Conservation (phyloP, 2,797 vertebrate genomes). For the Knipowitschia caucasica region DNA sequence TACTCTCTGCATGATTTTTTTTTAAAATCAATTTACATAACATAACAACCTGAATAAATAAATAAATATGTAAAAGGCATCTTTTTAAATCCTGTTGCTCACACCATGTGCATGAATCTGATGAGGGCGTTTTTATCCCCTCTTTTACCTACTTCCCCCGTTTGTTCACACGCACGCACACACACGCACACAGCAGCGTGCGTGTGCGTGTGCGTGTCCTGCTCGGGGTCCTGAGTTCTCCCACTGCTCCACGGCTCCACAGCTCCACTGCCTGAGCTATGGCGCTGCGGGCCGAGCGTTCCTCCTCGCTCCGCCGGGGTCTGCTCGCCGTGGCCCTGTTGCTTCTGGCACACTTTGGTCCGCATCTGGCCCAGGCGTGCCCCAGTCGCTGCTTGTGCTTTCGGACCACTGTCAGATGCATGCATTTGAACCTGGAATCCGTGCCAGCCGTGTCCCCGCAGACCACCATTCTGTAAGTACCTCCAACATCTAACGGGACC, state of each 20-base stretch:
- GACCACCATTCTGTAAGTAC: slow-evolving; percentile 94
- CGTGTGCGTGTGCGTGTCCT: slow-evolving; percentile 13
- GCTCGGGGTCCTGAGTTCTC: slow-evolving; percentile 9
- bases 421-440: slow-evolving; percentile 92
- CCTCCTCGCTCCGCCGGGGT: slow-evolving; percentile 59
- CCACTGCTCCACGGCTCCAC: slow-evolving; percentile 51
- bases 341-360: slow-evolving; percentile 51
- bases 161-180: background rate
- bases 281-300: slow-evolving; percentile 73
- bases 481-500: slow-evolving; percentile 24
- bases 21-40: too few species aligned
- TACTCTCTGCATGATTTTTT: too few species aligned
- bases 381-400: slow-evolving; percentile 95
- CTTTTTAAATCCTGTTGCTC: too few species aligned
- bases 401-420: slow-evolving; percentile 95
- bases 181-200: background rate
- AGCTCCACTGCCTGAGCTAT: slow-evolving; percentile 70
- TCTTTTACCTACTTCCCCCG: too few species aligned
- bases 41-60: too few species aligned
- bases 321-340: slow-evolving; percentile 59
- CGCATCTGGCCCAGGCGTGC: slow-evolving; percentile 70
- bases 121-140: too few species aligned
- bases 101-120: too few species aligned
- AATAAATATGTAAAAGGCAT: too few species aligned
- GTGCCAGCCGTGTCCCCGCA: slow-evolving; percentile 86